Evolutionary conservation across 2,113 vertebrate genomes (phyloP).

Genomic region (Brachyistius frenatus): DNA sequence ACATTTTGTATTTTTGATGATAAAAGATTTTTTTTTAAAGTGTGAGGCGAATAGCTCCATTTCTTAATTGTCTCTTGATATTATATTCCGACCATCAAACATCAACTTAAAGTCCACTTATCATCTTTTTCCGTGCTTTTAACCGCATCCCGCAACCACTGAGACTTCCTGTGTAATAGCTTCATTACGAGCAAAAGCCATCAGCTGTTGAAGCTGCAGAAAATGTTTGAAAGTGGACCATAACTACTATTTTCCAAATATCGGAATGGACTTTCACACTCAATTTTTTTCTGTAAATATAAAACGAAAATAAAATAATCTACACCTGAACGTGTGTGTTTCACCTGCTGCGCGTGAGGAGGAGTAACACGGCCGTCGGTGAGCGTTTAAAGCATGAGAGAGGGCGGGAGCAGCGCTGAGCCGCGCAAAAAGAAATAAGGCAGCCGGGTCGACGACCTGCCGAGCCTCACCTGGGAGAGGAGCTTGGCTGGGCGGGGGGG

Average conservation of each 20-base stretch:
- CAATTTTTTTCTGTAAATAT: not conserved
- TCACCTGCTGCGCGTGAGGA: not conserved
- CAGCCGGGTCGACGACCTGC: conserved; percentile 30
- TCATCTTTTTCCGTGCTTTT: not conserved
- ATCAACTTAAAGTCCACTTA: not conserved
- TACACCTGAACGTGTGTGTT: not conserved
- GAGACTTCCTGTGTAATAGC: no score
- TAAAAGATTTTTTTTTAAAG: no score
- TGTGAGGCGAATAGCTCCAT: no score
- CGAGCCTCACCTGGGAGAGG: conserved; percentile 84
- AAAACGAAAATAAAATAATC: not conserved
- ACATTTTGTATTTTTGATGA: no score
- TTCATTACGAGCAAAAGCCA: not conserved
- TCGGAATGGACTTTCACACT: not conserved
- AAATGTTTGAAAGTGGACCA: not conserved
- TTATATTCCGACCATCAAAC: no score
- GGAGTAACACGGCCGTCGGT: conserved; percentile 60
- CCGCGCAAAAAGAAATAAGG: not conserved
- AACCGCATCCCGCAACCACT: not conserved
- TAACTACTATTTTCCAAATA: not conserved
- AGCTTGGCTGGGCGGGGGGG: conserved; percentile 67
- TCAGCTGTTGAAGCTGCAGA: not conserved
- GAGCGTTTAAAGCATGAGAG: conserved; percentile 25
- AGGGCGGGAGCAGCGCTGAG: conserved; percentile 28
- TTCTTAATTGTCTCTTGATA: no score